A percentile compares a stretch with the other conserved stretches of the same genome.
phyloP scores from a whole-genome alignment of 2,888 invertebrate species.

The Sphecodes monilicornis region DNA sequence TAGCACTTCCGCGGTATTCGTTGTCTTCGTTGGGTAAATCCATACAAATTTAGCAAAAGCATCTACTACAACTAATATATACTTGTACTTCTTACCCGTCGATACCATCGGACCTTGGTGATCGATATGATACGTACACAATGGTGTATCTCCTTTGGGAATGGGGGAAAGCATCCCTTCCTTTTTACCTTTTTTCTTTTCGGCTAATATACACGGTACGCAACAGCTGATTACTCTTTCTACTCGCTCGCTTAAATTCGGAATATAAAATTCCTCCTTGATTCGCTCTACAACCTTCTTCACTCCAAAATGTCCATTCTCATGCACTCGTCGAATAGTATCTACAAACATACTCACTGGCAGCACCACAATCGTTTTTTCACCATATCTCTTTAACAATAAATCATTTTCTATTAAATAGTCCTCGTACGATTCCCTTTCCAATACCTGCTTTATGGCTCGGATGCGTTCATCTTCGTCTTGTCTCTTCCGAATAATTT shows the following conservation, averaged over 20 bases:
- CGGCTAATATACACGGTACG: too few species aligned
- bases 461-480: background rate
- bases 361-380: background rate
- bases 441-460: background rate
- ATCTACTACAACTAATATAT: too few species aligned
- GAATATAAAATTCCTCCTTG: background rate
- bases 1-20: too few species aligned
- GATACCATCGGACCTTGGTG: too few species aligned
- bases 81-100: too few species aligned
- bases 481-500: background rate
- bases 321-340: background rate
- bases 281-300: background rate
- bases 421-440: background rate
- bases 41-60: too few species aligned
- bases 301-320: slow-evolving; percentile 15
- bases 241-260: background rate
- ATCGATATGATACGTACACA: too few species aligned
- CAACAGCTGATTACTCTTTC: too few species aligned
- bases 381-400: background rate
- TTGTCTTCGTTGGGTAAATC: too few species aligned
- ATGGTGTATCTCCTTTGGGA: too few species aligned
- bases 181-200: too few species aligned
- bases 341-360: background rate
- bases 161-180: too few species aligned
- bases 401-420: background rate